A percentile compares a stretch with the other conserved stretches of the same genome.
These are phyloP conservation scores for Labeo catla DNA, from an alignment of 2,113 vertebrate genomes.

Conservation along the genomic window DNA sequence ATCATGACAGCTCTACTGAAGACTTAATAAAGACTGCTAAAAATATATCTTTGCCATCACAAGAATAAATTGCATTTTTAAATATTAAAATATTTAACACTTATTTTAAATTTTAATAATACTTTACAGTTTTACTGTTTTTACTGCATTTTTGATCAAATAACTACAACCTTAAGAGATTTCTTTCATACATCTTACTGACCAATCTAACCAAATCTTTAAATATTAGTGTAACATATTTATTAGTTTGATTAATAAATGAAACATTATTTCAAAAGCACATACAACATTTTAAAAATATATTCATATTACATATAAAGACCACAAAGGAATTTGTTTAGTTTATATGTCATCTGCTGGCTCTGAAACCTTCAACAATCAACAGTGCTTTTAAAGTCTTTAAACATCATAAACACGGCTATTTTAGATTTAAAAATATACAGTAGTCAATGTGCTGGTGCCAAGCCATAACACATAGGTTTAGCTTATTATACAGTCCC, in stretches of 20 bases:
- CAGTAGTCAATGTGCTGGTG: constrained; percentile 50
- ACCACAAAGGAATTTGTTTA: background rate
- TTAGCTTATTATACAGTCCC: constrained; percentile 50
- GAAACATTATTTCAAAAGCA: background rate
- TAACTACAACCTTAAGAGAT: background rate
- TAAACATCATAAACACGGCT: constrained; percentile 24
- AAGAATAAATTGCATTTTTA: background rate
- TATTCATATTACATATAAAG: background rate
- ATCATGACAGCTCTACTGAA: too few species aligned
- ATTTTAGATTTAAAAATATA: constrained; percentile 40
- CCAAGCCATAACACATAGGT: constrained; percentile 62
- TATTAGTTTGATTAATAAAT: background rate
- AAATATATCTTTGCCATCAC: background rate
- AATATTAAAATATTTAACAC: background rate
- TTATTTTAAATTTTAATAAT: background rate
- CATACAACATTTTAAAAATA: background rate
- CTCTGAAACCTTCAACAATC: constrained; percentile 2
- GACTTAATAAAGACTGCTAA: background rate
- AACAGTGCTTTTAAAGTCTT: constrained; percentile 18
- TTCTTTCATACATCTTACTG: background rate
- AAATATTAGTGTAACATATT: background rate
- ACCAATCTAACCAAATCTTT: background rate
- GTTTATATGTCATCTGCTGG: background rate
- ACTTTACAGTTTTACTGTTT: background rate
- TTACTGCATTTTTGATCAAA: background rate